Evolutionary conservation across 2,888 invertebrate genomes (phyloP).

Genomic region (Emmelina monodactyla): DNA sequence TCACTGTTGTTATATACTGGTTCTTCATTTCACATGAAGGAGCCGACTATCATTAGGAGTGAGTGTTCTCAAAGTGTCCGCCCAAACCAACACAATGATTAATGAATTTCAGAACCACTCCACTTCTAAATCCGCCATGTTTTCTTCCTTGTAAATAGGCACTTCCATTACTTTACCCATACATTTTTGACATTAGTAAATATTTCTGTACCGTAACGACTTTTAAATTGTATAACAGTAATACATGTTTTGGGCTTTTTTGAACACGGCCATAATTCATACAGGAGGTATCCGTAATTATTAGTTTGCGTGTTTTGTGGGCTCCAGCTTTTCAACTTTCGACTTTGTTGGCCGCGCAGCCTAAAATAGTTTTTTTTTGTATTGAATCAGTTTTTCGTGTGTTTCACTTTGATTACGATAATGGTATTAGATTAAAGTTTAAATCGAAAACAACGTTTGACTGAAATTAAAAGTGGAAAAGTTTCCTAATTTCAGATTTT

Average conservation of each 20-base stretch:
- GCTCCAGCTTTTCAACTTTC: slow-evolving; percentile 28
- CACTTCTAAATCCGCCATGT: slow-evolving; percentile 37
- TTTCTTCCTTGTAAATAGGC: slow-evolving; percentile 22
- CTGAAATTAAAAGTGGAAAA: neutral
- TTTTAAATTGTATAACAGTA: no score
- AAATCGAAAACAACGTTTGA: no score
- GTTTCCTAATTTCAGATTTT: no score
- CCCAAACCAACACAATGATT: slow-evolving; percentile 47
- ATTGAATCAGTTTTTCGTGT: slow-evolving; percentile 3
- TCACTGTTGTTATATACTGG: neutral
- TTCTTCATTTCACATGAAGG: neutral
- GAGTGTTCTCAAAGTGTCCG: slow-evolving; percentile 25
- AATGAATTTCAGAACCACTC: slow-evolving; percentile 40
- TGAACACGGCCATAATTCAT: slow-evolving; percentile 22
- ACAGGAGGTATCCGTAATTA: slow-evolving; percentile 39
- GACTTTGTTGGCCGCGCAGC: slow-evolving; percentile 36
- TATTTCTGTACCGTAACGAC: no score
- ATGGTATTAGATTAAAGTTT: slow-evolving; percentile 1
- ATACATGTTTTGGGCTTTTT: neutral
- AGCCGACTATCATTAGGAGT: slow-evolving; percentile 13
- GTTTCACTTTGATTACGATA: slow-evolving; percentile 2
- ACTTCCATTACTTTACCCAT: neutral
- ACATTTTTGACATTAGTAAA: slow-evolving; percentile 15
- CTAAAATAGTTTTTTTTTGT: slow-evolving; percentile 8
- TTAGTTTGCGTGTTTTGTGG: slow-evolving; percentile 46